A percentile compares a stretch with the other conserved stretches of the same genome.
Conservation (phyloP, 2,888 invertebrate genomes). For the Stenotaenia linearis region DNA sequence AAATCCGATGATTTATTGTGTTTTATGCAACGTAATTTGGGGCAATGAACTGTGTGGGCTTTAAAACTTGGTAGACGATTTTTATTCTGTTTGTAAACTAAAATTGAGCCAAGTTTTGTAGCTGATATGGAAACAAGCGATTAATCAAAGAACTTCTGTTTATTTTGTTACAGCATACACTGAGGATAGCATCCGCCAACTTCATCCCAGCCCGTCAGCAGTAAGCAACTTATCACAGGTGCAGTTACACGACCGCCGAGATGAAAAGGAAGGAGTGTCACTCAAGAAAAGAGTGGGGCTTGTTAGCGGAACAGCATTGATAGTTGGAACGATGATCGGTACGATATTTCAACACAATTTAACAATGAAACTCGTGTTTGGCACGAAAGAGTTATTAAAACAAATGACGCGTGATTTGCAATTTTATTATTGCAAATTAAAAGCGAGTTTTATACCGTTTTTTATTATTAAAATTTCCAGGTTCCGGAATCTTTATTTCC, state of each 20-base stretch:
- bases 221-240: slow-evolving; percentile 35
- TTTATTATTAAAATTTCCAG: too few species aligned
- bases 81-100: not conserved
- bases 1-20: too few species aligned
- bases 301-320: slow-evolving; percentile 98
- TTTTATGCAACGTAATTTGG: too few species aligned
- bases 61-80: not conserved
- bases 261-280: slow-evolving; percentile 86
- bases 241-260: slow-evolving; percentile 28
- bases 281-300: slow-evolving; percentile 99
- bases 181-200: slow-evolving; percentile 30
- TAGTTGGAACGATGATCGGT: slow-evolving; percentile 98
- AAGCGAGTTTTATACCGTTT: too few species aligned
- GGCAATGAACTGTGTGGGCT: not conserved
- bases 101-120: not conserved
- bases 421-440: not conserved
- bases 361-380: not conserved
- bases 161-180: slow-evolving; percentile 29
- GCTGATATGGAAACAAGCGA: not conserved
- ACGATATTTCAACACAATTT: slow-evolving; percentile 42
- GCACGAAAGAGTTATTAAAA: not conserved
- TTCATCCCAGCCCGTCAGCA: slow-evolving; percentile 34
- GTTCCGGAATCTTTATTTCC: slow-evolving; percentile 97
- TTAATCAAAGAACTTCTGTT: not conserved
- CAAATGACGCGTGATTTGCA: not conserved